Evolutionary conservation across 1,140 invertebrate species (phyloP).

Genomic region (Drosophila pandora): DNA sequence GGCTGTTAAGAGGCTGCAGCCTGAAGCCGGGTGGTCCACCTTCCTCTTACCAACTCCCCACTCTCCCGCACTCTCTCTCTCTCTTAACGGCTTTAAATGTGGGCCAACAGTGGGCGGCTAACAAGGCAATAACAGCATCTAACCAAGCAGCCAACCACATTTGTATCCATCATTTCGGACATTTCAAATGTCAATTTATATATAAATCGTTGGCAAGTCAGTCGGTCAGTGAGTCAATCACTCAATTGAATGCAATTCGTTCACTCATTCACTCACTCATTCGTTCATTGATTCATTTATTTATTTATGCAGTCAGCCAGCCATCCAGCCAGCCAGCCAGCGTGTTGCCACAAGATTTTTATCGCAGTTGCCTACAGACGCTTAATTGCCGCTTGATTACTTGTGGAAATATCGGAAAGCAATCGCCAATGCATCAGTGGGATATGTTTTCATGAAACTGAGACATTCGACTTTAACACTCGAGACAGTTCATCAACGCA

Average conservation of each 20-base stretch:
- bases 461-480: background rate
- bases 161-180: conserved; percentile 66
- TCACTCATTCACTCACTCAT: conserved; percentile 24
- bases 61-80: conserved; percentile 13
- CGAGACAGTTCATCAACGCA: no score
- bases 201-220: conserved; percentile 29
- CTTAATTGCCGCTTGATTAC: conserved; percentile 76
- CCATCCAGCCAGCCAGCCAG: conserved; percentile 43
- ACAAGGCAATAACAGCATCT: conserved; percentile 56
- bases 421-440: background rate
- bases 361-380: conserved; percentile 62
- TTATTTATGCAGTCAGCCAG: conserved; percentile 20
- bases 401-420: conserved; percentile 44
- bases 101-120: conserved; percentile 72
- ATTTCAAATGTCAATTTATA: conserved; percentile 76
- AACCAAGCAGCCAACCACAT: conserved; percentile 44
- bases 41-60: conserved; percentile 9
- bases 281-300: conserved; percentile 49
- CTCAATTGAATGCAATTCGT: conserved; percentile 24
- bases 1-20: conserved; percentile 40
- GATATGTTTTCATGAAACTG: background rate
- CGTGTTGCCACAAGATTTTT: conserved; percentile 71
- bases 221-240: conserved; percentile 48
- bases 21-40: conserved; percentile 65
- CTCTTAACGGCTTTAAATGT: conserved; percentile 35